Conservation (phyloP, 2,113 vertebrate species). For the Pogona vitticeps region DNA sequence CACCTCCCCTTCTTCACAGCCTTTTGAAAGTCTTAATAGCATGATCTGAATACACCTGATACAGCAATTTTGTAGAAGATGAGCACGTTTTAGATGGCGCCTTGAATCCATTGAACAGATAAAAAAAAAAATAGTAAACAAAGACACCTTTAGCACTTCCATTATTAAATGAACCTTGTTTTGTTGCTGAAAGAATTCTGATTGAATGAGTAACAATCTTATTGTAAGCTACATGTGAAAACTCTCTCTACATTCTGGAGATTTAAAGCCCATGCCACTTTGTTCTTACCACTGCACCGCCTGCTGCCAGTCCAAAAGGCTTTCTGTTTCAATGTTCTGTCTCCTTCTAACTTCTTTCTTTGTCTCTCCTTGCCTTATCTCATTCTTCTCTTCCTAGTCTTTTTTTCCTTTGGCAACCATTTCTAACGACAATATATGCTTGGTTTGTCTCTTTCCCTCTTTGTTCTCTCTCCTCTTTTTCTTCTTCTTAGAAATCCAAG, state of each 20-base stretch:
- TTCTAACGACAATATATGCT: background rate
- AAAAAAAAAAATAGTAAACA: no score
- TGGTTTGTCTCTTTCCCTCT: background rate
- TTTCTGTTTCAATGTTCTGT: background rate
- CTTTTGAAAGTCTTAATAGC: no score
- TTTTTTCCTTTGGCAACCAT: background rate
- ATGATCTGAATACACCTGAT: no score
- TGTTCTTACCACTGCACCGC: background rate
- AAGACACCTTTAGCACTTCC: no score
- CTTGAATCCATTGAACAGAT: no score
- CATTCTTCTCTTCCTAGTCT: background rate
- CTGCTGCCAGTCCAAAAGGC: conserved; percentile 1
- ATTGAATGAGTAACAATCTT: background rate
- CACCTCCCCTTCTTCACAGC: no score
- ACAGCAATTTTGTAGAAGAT: no score
- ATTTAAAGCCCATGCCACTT: background rate
- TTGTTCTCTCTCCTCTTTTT: conserved; percentile 5
- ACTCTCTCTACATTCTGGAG: background rate
- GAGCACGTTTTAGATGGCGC: no score
- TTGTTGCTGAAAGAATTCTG: no score
- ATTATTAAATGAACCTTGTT: no score
- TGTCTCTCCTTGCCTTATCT: background rate
- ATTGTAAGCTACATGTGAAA: background rate
- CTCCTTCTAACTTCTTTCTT: background rate
- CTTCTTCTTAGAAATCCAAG: conserved; percentile 19